A percentile compares a stretch with the other conserved stretches of the same genome.
phyloP scores from a whole-genome alignment of 2,113 vertebrate genomes.

The Toxotes jaculatrix region DNA sequence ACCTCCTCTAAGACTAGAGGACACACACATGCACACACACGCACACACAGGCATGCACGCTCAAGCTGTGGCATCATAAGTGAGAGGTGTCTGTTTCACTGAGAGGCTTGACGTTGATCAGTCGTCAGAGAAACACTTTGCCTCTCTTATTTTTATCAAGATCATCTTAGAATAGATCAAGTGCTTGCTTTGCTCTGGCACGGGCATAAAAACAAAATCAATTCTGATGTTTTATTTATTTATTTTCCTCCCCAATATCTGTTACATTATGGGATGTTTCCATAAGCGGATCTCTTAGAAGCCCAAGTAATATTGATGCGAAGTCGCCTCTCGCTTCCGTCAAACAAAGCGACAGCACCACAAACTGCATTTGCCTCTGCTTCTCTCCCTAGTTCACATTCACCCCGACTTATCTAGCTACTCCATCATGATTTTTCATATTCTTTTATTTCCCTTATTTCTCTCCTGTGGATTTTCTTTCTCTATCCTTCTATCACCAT shows the following conservation, averaged over 20 bases:
- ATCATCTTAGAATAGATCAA: conserved; percentile 79
- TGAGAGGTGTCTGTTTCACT: conserved; percentile 79
- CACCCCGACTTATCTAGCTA: conserved; percentile 50
- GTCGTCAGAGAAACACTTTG: conserved; percentile 76
- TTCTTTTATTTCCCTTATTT: conserved; percentile 54
- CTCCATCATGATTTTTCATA: conserved; percentile 69
- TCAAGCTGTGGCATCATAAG: conserved; percentile 52
- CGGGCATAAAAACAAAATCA: conserved; percentile 73
- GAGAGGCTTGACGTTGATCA: conserved; percentile 76
- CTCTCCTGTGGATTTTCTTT: conserved; percentile 60
- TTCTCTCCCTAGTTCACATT: conserved; percentile 52
- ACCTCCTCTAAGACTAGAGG: conserved; percentile 77
- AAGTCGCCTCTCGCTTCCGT: conserved; percentile 66
- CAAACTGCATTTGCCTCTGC: conserved; percentile 63
- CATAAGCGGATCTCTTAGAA: conserved; percentile 71
- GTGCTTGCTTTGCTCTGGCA: conserved; percentile 63
- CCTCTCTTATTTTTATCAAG: conserved; percentile 72
- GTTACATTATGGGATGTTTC: conserved; percentile 76
- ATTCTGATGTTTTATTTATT: conserved; percentile 77
- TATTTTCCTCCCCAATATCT: conserved; percentile 69
- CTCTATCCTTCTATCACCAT: conserved; percentile 64
- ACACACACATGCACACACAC: conserved; percentile 40
- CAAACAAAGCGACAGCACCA: conserved; percentile 66
- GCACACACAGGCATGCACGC: background rate
- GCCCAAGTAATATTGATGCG: conserved; percentile 75